Evolutionary conservation across 64 coral and sea anemone genomes (phyloP).

Genomic region (Stichodactyla helianthus): DNA sequence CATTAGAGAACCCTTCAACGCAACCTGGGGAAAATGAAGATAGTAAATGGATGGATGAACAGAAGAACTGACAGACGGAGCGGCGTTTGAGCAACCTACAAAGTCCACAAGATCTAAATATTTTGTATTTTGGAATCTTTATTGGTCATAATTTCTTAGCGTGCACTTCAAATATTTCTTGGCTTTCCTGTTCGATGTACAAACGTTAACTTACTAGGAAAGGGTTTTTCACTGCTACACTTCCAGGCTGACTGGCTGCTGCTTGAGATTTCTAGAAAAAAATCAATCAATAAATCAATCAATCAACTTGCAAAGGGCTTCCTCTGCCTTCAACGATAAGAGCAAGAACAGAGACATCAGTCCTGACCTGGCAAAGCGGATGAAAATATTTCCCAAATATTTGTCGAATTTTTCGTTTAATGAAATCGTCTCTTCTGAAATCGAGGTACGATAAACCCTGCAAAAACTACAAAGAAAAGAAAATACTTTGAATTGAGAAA

Average conservation of each 20-base stretch:
- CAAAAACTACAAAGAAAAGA: conserved; percentile 59
- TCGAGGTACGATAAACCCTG: conserved; percentile 71
- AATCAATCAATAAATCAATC: too few relatives aligned
- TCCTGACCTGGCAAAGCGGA: conserved; percentile 67
- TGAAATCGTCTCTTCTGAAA: conserved; percentile 87
- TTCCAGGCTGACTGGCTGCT: neutral
- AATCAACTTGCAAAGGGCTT: neutral
- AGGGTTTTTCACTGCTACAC: neutral
- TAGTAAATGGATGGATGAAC: neutral
- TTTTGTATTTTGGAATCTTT: too few relatives aligned
- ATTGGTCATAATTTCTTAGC: too few relatives aligned
- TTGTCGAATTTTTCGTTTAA: conserved; percentile 90
- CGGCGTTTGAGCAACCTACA: too few relatives aligned
- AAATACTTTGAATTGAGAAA: neutral
- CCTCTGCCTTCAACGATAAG: neutral
- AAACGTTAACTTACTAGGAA: neutral
- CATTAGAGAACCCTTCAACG: conserved; percentile 61
- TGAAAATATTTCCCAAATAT: conserved; percentile 86
- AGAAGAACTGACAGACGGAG: too few relatives aligned
- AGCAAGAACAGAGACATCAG: neutral
- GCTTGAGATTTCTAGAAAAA: neutral
- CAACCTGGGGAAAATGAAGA: conserved; percentile 32
- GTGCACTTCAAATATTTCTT: too few relatives aligned
- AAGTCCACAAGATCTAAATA: too few relatives aligned
- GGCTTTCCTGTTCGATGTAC: too few relatives aligned